A percentile compares a stretch with the other conserved stretches of the same genome.
phyloP scores from a whole-genome alignment of 2,888 invertebrate genomes.

The Branchellion lobata region DNA sequence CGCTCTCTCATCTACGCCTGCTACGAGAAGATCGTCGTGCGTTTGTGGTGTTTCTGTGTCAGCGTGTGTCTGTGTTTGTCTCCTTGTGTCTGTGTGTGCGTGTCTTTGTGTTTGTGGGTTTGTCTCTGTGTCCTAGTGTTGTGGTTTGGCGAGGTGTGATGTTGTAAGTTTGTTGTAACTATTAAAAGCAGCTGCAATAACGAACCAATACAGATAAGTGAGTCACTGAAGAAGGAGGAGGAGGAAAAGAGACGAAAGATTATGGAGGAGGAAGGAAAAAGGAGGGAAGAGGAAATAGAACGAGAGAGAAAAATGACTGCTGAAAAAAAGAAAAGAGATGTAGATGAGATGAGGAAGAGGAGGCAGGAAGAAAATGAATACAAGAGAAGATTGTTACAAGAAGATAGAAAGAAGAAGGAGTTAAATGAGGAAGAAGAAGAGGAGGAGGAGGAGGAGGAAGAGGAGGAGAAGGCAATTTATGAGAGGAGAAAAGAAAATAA shows the following conservation, averaged over 20 bases:
- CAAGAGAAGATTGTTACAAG: constrained; percentile 26
- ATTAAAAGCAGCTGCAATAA: constrained; percentile 6
- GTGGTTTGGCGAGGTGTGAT: background rate
- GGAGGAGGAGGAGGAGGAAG: background rate
- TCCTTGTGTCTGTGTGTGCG: background rate
- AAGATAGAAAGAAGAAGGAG: constrained; percentile 13
- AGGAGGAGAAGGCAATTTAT: background rate
- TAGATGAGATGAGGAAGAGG: constrained; percentile 28
- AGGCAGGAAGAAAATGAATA: constrained; percentile 27
- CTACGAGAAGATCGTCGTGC: constrained; percentile 40
- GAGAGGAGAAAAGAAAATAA: background rate
- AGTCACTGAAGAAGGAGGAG: constrained; percentile 28
- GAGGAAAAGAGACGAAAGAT: constrained; percentile 1
- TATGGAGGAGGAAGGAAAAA: constrained; percentile 22
- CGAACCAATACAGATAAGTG: constrained; percentile 12
- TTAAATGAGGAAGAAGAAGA: background rate
- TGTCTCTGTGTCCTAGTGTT: background rate
- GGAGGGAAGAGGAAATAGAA: constrained; percentile 28
- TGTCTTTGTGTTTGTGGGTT: constrained; percentile 9
- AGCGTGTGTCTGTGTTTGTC: background rate
- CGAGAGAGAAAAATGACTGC: constrained; percentile 8
- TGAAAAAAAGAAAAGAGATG: constrained; percentile 29
- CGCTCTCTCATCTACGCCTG: constrained; percentile 34
- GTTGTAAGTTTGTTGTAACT: background rate
- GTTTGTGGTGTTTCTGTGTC: too few relatives aligned